Base-by-base conservation (phyloP, 2,888 invertebrate species). In the Anoplius nigerrimus region DNA sequence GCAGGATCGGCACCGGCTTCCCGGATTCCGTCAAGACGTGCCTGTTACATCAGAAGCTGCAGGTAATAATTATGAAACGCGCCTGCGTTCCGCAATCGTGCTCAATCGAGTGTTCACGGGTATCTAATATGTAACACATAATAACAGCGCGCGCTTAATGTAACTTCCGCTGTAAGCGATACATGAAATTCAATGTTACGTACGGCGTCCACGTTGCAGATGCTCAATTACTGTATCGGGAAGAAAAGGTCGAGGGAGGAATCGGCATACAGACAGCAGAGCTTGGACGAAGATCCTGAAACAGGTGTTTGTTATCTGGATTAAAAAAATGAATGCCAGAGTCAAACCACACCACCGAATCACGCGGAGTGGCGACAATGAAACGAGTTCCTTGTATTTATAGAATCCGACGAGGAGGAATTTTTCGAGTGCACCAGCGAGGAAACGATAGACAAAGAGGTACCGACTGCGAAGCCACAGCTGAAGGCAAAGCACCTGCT, bases 21-120 rank as follows among this genome's bases (percentile, higher is more conserved):
- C 98, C 98, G 0, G 97, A 98, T 88, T 93, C 95, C 51, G 85
- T 87, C 16, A 93, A 96, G 67, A 95, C 96, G 6, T 97, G 98
- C 87, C 91, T 98, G 52, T 91, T 99, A 15, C 95, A 98, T 89
- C 98, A 99, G 89, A 99, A 99, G 88, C 91, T 99, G 51, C 98
- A 97, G 90, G 91, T 94, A 91, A 43, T n/a, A 48, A 53, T 53
- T 22, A n/a, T 4, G 53, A 22, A 22, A 24, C n/a, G 24, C 22
- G 22, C 4, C 16, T 21, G 13, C 16, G 34, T 34, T 34, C 34
- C 34, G 34, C 8, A 34, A 34, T 34, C 34, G 8, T 34, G 34
- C 11, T 34, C 20, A 43, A 43, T 57, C 18, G 27, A 42, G 20
- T 18, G 27, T 20, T 24, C 8, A 57, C 16, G 8, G 1, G 48